These are phyloP conservation scores for Cerastis rubricosa DNA, from an alignment of 2,888 invertebrate species.

Conservation along the genomic window DNA sequence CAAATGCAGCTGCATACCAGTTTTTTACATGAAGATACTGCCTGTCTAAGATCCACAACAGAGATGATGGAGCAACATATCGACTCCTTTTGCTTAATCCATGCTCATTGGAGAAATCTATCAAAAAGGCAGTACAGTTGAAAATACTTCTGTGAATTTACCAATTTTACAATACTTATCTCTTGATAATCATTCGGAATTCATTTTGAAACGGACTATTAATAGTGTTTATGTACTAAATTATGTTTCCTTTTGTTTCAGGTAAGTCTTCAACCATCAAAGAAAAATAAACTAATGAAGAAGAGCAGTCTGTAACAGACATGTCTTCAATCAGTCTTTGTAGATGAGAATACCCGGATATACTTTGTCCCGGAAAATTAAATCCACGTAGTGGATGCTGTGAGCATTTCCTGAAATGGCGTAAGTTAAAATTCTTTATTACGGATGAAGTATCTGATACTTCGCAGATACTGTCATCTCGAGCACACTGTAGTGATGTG, in stretches of 20 bases:
- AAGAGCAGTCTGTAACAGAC: not conserved
- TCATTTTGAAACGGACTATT: not conserved
- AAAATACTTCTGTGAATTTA: not conserved
- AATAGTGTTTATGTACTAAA: not conserved
- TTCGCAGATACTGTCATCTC: not conserved
- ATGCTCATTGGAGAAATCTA: not conserved
- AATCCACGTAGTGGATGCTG: not conserved
- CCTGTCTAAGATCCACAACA: not conserved
- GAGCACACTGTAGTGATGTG: not conserved
- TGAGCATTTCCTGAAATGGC: not conserved
- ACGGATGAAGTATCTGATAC: too few relatives aligned
- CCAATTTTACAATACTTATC: not conserved
- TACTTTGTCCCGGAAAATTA: not conserved
- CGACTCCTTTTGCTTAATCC: not conserved
- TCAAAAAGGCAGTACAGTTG: not conserved
- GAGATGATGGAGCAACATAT: not conserved
- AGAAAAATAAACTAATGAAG: not conserved
- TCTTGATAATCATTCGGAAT: not conserved
- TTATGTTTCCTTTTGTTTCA: conserved; percentile 20
- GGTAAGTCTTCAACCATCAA: conserved; percentile 23
- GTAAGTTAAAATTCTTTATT: not conserved
- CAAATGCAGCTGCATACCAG: too few relatives aligned
- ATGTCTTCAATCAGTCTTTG: not conserved
- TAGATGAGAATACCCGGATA: not conserved
- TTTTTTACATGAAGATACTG: not conserved